These are phyloP conservation scores for Vanessa atalanta DNA, from an alignment of 1,140 invertebrate species.

Conservation along the genomic window DNA sequence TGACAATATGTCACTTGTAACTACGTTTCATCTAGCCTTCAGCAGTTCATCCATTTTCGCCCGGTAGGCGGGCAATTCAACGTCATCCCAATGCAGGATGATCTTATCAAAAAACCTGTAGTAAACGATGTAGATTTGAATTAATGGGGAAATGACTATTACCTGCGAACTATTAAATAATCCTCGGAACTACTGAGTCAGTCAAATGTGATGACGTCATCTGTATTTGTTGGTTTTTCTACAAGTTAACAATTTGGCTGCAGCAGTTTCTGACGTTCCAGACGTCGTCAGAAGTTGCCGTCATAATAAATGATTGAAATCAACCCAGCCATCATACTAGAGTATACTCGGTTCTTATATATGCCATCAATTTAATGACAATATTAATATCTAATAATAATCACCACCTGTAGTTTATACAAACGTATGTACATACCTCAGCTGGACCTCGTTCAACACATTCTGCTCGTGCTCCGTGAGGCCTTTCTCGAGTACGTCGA, in stretches of 20 bases:
- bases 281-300: too few species aligned
- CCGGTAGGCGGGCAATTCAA: constrained; percentile 52
- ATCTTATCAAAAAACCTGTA: constrained; percentile 61
- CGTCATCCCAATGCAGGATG: constrained; percentile 62
- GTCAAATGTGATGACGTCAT: neutral
- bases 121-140: constrained; percentile 23
- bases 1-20: neutral
- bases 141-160: neutral
- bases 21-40: constrained; percentile 14
- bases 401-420: neutral
- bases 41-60: constrained; percentile 41
- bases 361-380: too few species aligned
- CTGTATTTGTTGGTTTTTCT: neutral
- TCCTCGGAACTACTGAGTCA: neutral
- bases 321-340: too few species aligned
- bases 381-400: neutral
- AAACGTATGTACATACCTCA: constrained; percentile 81
- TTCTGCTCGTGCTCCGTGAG: constrained; percentile 83
- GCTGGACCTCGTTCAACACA: constrained; percentile 82
- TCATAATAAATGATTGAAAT: too few species aligned
- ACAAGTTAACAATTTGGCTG: too few species aligned
- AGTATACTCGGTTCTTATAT: too few species aligned
- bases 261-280: too few species aligned
- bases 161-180: neutral
- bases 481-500: constrained; percentile 82